These are phyloP conservation scores for Colostygia pectinataria DNA, from an alignment of 2,888 invertebrate species.

Conservation along the genomic window DNA sequence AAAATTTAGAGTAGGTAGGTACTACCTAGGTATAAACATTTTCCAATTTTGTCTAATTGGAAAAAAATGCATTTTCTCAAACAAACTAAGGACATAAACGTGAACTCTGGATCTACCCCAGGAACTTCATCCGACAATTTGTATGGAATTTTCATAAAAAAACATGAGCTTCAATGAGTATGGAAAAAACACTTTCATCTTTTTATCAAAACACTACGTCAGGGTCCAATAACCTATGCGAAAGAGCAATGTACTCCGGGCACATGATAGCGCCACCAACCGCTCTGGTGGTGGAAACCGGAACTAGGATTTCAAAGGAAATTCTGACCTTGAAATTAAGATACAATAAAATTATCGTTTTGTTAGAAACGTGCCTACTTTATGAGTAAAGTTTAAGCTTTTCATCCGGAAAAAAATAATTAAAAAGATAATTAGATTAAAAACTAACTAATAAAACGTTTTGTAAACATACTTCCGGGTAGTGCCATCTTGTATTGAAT, in stretches of 20 bases:
- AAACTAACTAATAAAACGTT: conserved; percentile 5
- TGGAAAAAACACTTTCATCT: conserved; percentile 27
- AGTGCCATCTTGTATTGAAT: conserved; percentile 52
- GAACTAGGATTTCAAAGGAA: conserved; percentile 25
- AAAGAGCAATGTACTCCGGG: conserved; percentile 61
- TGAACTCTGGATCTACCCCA: too few relatives aligned
- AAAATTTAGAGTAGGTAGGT: too few relatives aligned
- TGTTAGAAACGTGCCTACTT: too few relatives aligned
- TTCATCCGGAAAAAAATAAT: background rate
- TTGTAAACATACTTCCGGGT: conserved; percentile 34
- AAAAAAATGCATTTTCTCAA: too few relatives aligned
- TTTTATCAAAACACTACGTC: conserved; percentile 27
- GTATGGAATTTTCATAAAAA: too few relatives aligned
- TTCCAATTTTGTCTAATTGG: too few relatives aligned
- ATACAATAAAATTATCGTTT: background rate
- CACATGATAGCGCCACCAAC: conserved; percentile 43
- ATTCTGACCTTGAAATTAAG: conserved; percentile 3
- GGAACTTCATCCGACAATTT: too few relatives aligned
- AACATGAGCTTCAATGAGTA: conserved; percentile 8
- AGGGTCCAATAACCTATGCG: conserved; percentile 55
- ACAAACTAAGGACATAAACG: too few relatives aligned
- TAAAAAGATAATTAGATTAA: background rate
- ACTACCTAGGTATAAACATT: too few relatives aligned
- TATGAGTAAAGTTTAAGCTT: background rate
- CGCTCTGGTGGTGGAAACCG: conserved; percentile 30